Percentiles rank a stretch among this genome's conserved stretches.
phyloP scores from a whole-genome alignment of 2,113 vertebrate genomes.

The Stictonetta naevosa region DNA sequence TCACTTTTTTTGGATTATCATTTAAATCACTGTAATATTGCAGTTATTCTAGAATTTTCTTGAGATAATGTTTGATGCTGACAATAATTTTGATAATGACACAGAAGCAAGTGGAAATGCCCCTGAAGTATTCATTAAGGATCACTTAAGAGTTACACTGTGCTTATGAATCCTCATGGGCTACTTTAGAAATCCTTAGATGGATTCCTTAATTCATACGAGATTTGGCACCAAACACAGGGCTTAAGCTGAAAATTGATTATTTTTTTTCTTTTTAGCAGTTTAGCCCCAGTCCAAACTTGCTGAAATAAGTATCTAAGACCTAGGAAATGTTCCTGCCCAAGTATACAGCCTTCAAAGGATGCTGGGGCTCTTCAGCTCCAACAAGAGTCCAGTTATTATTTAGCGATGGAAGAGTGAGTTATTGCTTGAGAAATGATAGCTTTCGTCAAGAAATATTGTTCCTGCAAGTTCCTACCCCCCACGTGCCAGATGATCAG shows the following conservation, averaged over 20 bases:
- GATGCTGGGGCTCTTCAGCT: neutral
- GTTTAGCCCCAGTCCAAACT: neutral
- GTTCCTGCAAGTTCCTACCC: neutral
- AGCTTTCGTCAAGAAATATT: neutral
- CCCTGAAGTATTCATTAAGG: constrained; percentile 30
- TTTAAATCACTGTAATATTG: constrained; percentile 37
- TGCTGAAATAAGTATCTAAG: neutral
- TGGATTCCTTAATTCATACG: constrained; percentile 9
- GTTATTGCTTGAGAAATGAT: neutral
- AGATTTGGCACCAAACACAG: neutral
- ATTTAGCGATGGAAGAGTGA: neutral
- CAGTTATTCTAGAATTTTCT: constrained; percentile 6
- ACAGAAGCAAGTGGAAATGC: neutral
- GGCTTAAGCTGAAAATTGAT: constrained; percentile 24
- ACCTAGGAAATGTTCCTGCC: neutral
- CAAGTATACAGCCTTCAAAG: neutral
- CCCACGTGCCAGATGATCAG: neutral
- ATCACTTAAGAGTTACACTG: neutral
- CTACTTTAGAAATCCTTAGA: constrained; percentile 24
- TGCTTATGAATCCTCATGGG: constrained; percentile 40
- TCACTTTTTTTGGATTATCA: neutral
- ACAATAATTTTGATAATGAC: constrained; percentile 24
- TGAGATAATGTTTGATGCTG: constrained; percentile 3
- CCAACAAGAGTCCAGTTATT: neutral
- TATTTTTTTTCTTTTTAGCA: neutral